Evolutionary conservation across 2,888 invertebrate genomes (phyloP), one percentile per base, ranked within the genome.

Genomic region (Phlogophora meticulosa): DNA sequence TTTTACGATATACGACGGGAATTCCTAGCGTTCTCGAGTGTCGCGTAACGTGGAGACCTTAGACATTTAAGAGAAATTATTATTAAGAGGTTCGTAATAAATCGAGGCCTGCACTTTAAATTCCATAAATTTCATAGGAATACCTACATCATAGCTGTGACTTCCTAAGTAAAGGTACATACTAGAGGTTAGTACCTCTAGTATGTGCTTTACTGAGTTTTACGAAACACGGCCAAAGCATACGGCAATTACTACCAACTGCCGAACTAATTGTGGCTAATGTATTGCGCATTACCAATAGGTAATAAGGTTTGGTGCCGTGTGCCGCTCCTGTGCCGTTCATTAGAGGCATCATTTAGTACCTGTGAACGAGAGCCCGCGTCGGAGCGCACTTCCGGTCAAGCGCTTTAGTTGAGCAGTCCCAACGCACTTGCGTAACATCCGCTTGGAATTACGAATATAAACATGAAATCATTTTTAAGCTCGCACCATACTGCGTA

Each of bases 351-450:
- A 84, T 84, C 84, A 85, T 81, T 85, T 84, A 78, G 86, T 87
- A 91, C 82, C 84, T 84, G 82, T 59, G 56, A 63, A 67, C 67
- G 22, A 65, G 57, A 76, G 58, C 57, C 55, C 55, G 64, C 78
- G 53, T 52, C 71, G 84, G 85, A 69, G 81, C 82, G 80, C 72
- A 83, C 90, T 93, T 94, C 94, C 93, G 92, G 90, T 89, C 91
- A 88, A 88, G 86, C 88, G 87, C 83, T 92, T 89, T 78, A 84
- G 78, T 83, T 88, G 82, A 87, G 82, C 86, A 87, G 85, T 89
- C 88, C 89, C 88, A 87, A 71, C 77, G 72, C 79, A 82, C 83
- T 91, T 92, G 85, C 91, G 88, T 89, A 93, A 93, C 91, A 88
- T 94, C 93, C 93, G 92, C 85, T 87, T 84, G 85, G 85, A 88